Evolutionary conservation across 2,888 invertebrate genomes (phyloP).

Genomic region (Beris chalybata): DNA sequence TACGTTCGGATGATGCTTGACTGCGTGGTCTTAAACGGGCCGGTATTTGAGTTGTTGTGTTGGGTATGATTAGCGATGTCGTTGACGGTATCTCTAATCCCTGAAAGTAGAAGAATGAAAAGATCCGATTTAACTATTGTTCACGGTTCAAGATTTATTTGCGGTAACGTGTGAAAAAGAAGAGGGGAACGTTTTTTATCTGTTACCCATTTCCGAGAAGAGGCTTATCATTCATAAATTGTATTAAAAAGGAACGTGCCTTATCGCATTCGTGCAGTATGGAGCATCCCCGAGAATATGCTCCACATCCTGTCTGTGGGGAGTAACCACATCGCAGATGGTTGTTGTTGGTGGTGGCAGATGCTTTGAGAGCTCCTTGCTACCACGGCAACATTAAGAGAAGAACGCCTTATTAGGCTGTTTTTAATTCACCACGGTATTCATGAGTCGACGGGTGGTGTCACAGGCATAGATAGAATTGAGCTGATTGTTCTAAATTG

Average conservation of each 20-base stretch:
- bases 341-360: not conserved
- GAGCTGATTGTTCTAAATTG: slow-evolving; percentile 27
- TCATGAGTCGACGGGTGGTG: slow-evolving; percentile 16
- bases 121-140: not conserved
- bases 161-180: not conserved
- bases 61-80: slow-evolving; percentile 35
- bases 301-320: not conserved
- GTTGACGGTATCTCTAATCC: slow-evolving; percentile 40
- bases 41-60: slow-evolving; percentile 30
- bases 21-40: slow-evolving; percentile 40
- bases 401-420: slow-evolving; percentile 21
- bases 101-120: slow-evolving; percentile 34
- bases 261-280: slow-evolving; percentile 32
- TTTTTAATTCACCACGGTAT: slow-evolving; percentile 25
- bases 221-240: slow-evolving; percentile 31
- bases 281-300: slow-evolving; percentile 32
- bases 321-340: not conserved
- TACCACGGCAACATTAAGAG: not conserved
- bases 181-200: not conserved
- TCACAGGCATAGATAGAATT: no score
- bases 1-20: slow-evolving; percentile 56
- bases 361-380: not conserved
- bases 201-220: slow-evolving; percentile 1
- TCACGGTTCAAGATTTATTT: not conserved
- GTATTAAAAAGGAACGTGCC: slow-evolving; percentile 33